Conservation (phyloP, 1,140 invertebrate genomes). For the Caerostris extrusa region DNA sequence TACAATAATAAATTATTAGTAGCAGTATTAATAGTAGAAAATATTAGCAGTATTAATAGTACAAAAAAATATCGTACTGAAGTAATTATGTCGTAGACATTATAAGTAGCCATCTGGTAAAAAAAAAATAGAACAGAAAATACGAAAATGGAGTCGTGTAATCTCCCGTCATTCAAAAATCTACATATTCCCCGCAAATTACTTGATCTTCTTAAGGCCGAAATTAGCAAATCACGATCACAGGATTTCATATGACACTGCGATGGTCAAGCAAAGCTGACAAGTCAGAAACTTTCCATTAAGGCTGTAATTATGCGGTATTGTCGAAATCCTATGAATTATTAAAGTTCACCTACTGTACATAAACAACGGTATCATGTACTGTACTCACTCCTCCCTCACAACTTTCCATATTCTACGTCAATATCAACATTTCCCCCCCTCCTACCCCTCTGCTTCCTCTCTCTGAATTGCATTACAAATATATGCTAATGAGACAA, state of each 20-base stretch:
- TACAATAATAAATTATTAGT: no score
- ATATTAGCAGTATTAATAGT: no score
- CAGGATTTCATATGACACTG: background rate
- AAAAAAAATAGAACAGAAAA: background rate
- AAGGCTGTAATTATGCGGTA: constrained; percentile 49
- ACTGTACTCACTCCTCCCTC: background rate
- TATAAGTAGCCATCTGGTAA: background rate
- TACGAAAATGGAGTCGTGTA: background rate
- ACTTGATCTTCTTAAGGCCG: background rate
- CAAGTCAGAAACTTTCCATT: constrained; percentile 41
- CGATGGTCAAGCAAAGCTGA: constrained; percentile 38
- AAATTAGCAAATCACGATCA: constrained; percentile 32
- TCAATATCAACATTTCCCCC: background rate
- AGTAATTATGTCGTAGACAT: background rate
- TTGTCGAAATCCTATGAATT: constrained; percentile 60
- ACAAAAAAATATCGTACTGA: no score
- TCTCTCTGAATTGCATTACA: constrained; percentile 53
- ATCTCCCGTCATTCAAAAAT: background rate
- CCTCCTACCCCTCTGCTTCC: no score
- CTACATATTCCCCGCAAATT: background rate
- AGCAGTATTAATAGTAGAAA: no score
- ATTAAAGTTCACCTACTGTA: constrained; percentile 55
- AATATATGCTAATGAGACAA: constrained; percentile 70
- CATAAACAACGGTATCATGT: constrained; percentile 27
- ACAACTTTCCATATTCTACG: constrained; percentile 13